Evolutionary conservation across 2,888 invertebrate genomes (phyloP), one percentile per base, ranked within the genome.

Genomic region (Cylindroiulus punctatus): DNA sequence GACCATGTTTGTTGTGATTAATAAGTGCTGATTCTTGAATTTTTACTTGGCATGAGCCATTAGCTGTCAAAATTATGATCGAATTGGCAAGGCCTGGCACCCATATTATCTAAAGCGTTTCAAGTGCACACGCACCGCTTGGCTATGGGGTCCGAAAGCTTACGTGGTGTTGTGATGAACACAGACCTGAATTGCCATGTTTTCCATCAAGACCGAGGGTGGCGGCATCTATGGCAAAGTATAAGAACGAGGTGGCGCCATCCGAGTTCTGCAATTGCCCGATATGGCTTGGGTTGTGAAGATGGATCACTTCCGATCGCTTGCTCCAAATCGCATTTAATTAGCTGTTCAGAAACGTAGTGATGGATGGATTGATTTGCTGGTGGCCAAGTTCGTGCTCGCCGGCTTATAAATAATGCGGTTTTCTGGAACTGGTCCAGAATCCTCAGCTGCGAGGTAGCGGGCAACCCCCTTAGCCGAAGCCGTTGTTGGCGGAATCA

Each of bases 261-360:
- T 65, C 57, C 12, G 10, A 22, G 30, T 30, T 76, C 30, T 0
- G 76, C 30, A 2, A 17, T 30, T 76, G 76, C 30, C 30, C 17
- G 17, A 14, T 14, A 3, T 30, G 30, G 76, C 76, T 30, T 17
- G 52, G 5, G 19, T 52, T 12, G 1, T 14, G 30, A 30, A 32
- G 76, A 76, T 76, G 76, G 76, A 76, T 76, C 76, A 26, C 26
- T 76, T 76, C 76, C 76, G 76, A 32, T 76, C 30, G 76, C 4
- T 26, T 30, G 44, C 26, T 12, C 30, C 30, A 32, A 76, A 76
- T 32, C 17, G 17, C 22, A 17, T 30, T 76, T 76, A 30, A 76
- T 76, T 76, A 76, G 17, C 30, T 17, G 26, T 76, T 14, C 0
- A 30, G 76, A 26, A 76, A 76, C 30, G 7, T 17, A 30, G 52